Percentiles rank a stretch among this genome's conserved stretches.
Evolutionary conservation across 2,888 invertebrate species (phyloP).

Genomic region (Leucoma salicis): DNA sequence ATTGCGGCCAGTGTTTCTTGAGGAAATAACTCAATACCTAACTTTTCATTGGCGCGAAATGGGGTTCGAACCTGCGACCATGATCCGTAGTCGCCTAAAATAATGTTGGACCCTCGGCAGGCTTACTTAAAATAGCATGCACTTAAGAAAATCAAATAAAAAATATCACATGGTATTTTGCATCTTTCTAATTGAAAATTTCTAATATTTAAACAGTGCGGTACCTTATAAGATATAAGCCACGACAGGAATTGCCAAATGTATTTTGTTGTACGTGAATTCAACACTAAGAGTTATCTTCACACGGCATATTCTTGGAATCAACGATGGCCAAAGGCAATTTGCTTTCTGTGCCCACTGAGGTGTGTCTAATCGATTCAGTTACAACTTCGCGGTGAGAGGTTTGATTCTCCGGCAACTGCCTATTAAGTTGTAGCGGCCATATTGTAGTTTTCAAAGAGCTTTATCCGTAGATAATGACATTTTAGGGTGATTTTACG

Average conservation of each 20-base stretch:
- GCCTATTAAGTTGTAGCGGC: constrained; percentile 23
- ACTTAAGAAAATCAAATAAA: too few relatives aligned
- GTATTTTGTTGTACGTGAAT: constrained; percentile 8
- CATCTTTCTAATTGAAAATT: too few relatives aligned
- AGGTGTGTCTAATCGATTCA: constrained; percentile 35
- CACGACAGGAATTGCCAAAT: constrained; percentile 7
- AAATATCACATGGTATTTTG: too few relatives aligned
- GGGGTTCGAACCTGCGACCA: too few relatives aligned
- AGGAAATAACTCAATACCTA: too few relatives aligned
- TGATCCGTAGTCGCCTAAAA: too few relatives aligned
- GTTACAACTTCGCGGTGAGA: constrained; percentile 35
- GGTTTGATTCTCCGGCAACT: constrained; percentile 23
- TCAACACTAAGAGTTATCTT: constrained; percentile 18
- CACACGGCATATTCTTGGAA: constrained; percentile 18
- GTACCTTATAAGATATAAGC: too few relatives aligned
- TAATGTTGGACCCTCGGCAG: too few relatives aligned
- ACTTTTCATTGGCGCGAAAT: too few relatives aligned
- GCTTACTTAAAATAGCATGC: too few relatives aligned
- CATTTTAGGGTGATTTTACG: background rate
- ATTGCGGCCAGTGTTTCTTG: too few relatives aligned
- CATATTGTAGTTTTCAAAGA: constrained; percentile 4
- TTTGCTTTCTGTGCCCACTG: constrained; percentile 34
- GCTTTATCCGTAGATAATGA: background rate
- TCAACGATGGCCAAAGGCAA: constrained; percentile 23
- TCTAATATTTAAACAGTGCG: too few relatives aligned